phyloP scores from a whole-genome alignment of 2,888 invertebrate species.

The Cerastis rubricosa region DNA sequence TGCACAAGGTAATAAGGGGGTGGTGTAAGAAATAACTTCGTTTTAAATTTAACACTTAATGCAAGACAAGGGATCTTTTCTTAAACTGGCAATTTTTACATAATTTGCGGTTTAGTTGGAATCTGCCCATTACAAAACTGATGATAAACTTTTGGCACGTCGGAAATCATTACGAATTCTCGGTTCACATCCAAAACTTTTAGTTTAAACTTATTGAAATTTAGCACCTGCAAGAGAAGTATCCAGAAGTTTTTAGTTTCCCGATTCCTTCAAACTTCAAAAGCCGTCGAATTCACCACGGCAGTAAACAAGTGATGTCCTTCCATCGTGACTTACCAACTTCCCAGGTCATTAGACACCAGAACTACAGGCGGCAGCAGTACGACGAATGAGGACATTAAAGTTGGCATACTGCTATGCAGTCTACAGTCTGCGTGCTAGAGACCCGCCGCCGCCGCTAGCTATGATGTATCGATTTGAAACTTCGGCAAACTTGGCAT shows the following conservation, averaged over 20 bases:
- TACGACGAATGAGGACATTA: constrained; percentile 23
- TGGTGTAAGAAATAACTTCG: constrained; percentile 4
- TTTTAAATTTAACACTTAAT: constrained; percentile 1
- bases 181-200: neutral
- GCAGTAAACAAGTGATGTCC: constrained; percentile 24
- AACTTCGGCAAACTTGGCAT: constrained; percentile 1
- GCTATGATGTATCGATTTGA: constrained; percentile 22
- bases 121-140: neutral
- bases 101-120: constrained; percentile 25
- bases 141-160: neutral
- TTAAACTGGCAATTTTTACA: neutral
- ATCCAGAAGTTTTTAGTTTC: neutral
- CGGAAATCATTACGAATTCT: neutral
- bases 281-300: constrained; percentile 14
- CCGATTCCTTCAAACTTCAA: neutral
- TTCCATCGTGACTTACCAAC: constrained; percentile 4
- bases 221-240: neutral
- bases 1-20: neutral
- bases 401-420: constrained; percentile 28
- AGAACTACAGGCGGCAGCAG: constrained; percentile 5
- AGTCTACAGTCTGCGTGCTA: constrained; percentile 6
- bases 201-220: neutral
- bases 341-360: constrained; percentile 5
- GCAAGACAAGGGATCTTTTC: neutral
- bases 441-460: neutral